phyloP scores from a whole-genome alignment of 2,888 invertebrate genomes.

The Tenthredo amoena region DNA sequence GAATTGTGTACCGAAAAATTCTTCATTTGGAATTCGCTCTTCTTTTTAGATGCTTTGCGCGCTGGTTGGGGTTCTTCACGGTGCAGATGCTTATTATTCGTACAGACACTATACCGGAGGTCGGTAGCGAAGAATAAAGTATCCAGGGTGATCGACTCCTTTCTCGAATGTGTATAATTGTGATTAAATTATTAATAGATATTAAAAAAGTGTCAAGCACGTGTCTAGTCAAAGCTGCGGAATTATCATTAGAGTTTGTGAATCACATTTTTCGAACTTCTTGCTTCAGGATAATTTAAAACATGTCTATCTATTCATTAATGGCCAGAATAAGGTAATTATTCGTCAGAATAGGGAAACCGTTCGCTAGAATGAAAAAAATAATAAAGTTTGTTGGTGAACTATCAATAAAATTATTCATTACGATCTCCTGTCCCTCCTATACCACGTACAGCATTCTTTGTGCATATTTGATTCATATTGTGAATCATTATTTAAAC shows the following conservation, averaged over 20 bases:
- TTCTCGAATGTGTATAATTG: neutral
- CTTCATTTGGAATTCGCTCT: conserved; percentile 24
- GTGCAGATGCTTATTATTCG: conserved; percentile 88
- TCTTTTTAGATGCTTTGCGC: conserved; percentile 87
- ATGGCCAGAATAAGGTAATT: neutral
- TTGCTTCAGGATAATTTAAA: neutral
- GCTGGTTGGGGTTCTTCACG: conserved; percentile 87
- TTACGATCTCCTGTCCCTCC: neutral
- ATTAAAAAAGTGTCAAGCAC: neutral
- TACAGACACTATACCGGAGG: conserved; percentile 84
- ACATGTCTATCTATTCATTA: neutral
- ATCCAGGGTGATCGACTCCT: conserved; percentile 52
- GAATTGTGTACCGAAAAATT: neutral
- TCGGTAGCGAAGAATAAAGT: conserved; percentile 35
- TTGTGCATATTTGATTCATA: too few species aligned
- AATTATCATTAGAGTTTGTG: neutral
- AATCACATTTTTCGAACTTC: neutral
- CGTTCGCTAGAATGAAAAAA: neutral
- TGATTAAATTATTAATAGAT: conserved; percentile 28
- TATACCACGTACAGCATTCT: neutral
- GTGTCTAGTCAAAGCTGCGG: neutral
- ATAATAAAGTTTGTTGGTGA: neutral
- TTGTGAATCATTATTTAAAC: neutral
- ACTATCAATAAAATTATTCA: neutral
- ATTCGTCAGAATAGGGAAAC: neutral